Evolutionary conservation across 2,888 invertebrate species (phyloP), one percentile per base, ranked within the genome.

Genomic region (Aphelenchoides bicaudatus): DNA sequence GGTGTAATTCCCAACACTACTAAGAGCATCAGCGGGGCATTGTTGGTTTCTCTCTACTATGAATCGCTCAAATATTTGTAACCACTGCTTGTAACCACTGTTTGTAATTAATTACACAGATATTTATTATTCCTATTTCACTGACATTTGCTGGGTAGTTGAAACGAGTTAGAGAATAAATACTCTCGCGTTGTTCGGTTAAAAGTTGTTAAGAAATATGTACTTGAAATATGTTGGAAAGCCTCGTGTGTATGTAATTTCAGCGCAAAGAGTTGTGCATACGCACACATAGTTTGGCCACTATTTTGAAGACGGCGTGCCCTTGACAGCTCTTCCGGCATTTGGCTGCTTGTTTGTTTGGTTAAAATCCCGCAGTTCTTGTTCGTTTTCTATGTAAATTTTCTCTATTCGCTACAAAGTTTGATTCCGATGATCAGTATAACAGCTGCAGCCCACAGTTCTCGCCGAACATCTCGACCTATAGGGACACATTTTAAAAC

Each of bases 41-140:
- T 75, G 29, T 68, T 75, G n/a, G 65, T 75, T 57, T 69, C 74
- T 34, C 60, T 75, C 28, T 75, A 75, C 55, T 73, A 75, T 65
- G 75, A 75, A 63, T 68, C 71, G 47, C 51, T 69, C 52, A 75
- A 75, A 57, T 72, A 74, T 59, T 58, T 71, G 53, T n/a, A n/a
- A n/a, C n/a, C n/a, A n/a, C n/a, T n/a, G n/a, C n/a, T n/a, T n/a
- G n/a, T n/a, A n/a, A n/a, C n/a, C n/a, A n/a, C n/a, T n/a, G n/a
- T n/a, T n/a, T n/a, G n/a, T n/a, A n/a, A n/a, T n/a, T n/a, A n/a
- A n/a, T n/a, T 72, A 54, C 54, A 58, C 13, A 34, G 34, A 10
- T n/a, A 34, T 34, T n/a, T 10, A 34, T 34, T n/a, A 10, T 34
- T 34, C 34, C 34, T n/a, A 34, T 34, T 34, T n/a, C 10, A 10